Evolutionary conservation across 2,797 vertebrate species (phyloP), one percentile per base, ranked within the genome.

Genomic region (Enteromius mattozi): DNA sequence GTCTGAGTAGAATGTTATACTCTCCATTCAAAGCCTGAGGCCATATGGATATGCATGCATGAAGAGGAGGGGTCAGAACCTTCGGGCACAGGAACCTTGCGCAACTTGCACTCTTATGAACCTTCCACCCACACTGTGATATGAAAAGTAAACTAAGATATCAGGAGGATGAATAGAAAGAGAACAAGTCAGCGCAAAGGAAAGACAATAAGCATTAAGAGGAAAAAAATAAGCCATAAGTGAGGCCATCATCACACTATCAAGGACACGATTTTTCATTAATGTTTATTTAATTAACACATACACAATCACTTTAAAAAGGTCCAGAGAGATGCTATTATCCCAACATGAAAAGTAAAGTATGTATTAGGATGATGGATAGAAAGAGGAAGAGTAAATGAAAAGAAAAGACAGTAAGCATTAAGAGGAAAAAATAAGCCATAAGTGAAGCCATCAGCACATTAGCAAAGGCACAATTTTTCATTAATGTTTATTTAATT

Each of bases 91-190:
- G 45, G 30, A 69, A 37, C 40, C 51, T 78, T 71, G 66, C 12
- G 2, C 76, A 84, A 79, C 51, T 19, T 71, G 65, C 75, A 84
- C 51, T 84, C 40, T 71, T 63, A 84, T 63, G 66, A 84, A 78
- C 66, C 37, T 10, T 71, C 65, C 82, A 78, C 82, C 82, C 76
- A 84, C 82, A 84, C 51, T 8, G 35, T 45, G 69, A 74, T 61
- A 82, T 74, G 68, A 74, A 74, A 81, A 47, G 70, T 21, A 54
- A 61, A 61, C 54, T 17, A 65, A 33, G 61, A 33, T 69, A 27
- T 37, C 70, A 56, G 14, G 2, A 47, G 12, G 37, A 82, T 51
- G 37, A 21, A 70, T 8, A 65, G 40, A 70, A 30, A 12, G 14
- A 61, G 63, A 78, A 35, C 21, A 40, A 82, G 42, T 72, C 7